phyloP scores from a whole-genome alignment of 2,113 vertebrate genomes.

The Sturnira hondurensis region DNA sequence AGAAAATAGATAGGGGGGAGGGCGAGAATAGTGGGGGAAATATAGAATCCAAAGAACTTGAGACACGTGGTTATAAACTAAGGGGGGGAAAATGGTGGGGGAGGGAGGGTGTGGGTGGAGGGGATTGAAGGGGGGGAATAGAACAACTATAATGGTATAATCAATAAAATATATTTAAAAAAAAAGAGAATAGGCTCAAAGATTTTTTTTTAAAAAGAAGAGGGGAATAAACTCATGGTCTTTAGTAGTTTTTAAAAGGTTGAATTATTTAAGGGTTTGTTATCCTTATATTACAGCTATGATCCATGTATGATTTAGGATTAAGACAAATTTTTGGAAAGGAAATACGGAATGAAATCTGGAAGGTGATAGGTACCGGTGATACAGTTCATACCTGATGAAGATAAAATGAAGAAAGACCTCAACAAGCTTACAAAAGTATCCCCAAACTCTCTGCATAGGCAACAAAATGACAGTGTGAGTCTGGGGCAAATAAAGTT shows the following conservation, averaged over 20 bases:
- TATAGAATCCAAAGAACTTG: too few relatives aligned
- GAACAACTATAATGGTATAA: too few relatives aligned
- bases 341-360: conserved; percentile 23
- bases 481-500: neutral
- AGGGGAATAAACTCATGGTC: neutral
- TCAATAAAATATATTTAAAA: too few relatives aligned
- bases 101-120: too few relatives aligned
- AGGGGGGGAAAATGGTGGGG: too few relatives aligned
- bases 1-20: too few relatives aligned
- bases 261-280: neutral
- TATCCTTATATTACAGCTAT: neutral
- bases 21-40: too few relatives aligned
- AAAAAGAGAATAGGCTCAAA: neutral
- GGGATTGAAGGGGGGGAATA: too few relatives aligned
- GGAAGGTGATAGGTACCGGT: neutral
- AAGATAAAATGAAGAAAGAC: neutral
- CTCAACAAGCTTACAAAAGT: neutral
- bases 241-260: neutral
- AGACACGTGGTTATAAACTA: too few relatives aligned
- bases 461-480: neutral
- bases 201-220: neutral
- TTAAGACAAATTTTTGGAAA: neutral
- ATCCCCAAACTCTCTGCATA: neutral
- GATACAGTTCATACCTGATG: neutral
- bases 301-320: conserved; percentile 5